Evolutionary conservation across 2,888 invertebrate species (phyloP).

Genomic region (Hypomecis atomaria): DNA sequence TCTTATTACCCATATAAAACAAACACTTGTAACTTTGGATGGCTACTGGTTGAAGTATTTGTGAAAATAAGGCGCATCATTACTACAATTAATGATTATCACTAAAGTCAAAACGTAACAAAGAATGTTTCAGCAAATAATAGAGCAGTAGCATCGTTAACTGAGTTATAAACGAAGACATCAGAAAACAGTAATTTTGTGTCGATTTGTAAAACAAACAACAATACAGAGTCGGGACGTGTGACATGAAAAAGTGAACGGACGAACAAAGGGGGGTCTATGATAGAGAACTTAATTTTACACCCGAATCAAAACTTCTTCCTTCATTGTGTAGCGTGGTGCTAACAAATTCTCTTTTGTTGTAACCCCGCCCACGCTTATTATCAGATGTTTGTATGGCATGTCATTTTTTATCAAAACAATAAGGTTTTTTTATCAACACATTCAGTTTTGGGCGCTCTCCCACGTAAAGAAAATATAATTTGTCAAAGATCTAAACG

Average conservation of each 20-base stretch:
- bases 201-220: slow-evolving; percentile 70
- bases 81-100: too few relatives aligned
- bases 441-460: slow-evolving; percentile 59
- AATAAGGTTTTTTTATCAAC: slow-evolving; percentile 72
- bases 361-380: slow-evolving; percentile 76
- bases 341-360: slow-evolving; percentile 81
- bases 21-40: too few relatives aligned
- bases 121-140: slow-evolving; percentile 49
- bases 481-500: slow-evolving; percentile 62
- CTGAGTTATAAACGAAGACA: slow-evolving; percentile 45
- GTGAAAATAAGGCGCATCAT: too few relatives aligned
- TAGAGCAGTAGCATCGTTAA: slow-evolving; percentile 35
- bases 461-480: slow-evolving; percentile 60
- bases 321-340: slow-evolving; percentile 75
- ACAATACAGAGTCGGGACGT: slow-evolving; percentile 54
- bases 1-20: too few relatives aligned
- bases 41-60: too few relatives aligned
- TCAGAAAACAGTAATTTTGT: slow-evolving; percentile 59
- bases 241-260: slow-evolving; percentile 65
- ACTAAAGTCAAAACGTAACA: slow-evolving; percentile 24
- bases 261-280: slow-evolving; percentile 65
- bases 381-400: slow-evolving; percentile 81
- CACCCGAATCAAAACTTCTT: slow-evolving; percentile 77
- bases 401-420: slow-evolving; percentile 84
- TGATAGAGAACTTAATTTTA: slow-evolving; percentile 81